Evolutionary conservation across 64 coral and sea anemone species (phyloP).

Genomic region (Montipora sp.): DNA sequence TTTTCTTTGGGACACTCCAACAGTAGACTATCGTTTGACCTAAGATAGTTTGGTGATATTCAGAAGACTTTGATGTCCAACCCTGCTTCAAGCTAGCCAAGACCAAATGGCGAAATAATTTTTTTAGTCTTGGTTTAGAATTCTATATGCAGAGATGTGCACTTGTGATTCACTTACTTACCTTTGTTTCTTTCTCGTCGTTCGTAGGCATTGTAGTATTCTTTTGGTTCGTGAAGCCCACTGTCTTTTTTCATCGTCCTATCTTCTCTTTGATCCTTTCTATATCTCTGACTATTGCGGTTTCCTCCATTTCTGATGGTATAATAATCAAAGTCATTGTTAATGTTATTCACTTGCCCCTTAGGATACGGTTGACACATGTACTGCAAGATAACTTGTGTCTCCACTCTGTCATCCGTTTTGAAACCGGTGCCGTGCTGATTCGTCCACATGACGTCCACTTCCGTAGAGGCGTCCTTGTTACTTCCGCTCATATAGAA

Average conservation of each 20-base stretch:
- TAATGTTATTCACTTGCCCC: background rate
- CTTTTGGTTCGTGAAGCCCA: slow-evolving; percentile 14
- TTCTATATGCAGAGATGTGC: too few relatives aligned
- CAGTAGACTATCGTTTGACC: too few relatives aligned
- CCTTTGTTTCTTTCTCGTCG: slow-evolving; percentile 43
- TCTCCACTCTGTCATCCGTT: slow-evolving; percentile 25
- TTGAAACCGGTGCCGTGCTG: slow-evolving; percentile 14
- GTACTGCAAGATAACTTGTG: slow-evolving; percentile 44
- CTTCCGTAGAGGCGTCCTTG: background rate
- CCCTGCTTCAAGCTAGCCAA: too few relatives aligned
- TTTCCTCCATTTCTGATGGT: slow-evolving; percentile 33
- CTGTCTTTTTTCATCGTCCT: background rate
- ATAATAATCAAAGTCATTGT: slow-evolving; percentile 3
- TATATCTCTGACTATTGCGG: background rate
- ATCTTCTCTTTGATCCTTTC: background rate
- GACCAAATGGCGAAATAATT: too few relatives aligned
- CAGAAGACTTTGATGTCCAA: too few relatives aligned
- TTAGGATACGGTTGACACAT: slow-evolving; percentile 20
- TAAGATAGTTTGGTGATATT: too few relatives aligned
- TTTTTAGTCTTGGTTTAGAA: too few relatives aligned
- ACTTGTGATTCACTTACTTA: background rate
- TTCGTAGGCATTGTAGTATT: background rate
- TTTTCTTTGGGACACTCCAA: too few relatives aligned
- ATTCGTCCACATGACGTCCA: slow-evolving; percentile 43
- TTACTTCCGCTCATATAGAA: slow-evolving; percentile 39